phyloP scores from a whole-genome alignment of 2,113 vertebrate species.

The Anolis sagrei region DNA sequence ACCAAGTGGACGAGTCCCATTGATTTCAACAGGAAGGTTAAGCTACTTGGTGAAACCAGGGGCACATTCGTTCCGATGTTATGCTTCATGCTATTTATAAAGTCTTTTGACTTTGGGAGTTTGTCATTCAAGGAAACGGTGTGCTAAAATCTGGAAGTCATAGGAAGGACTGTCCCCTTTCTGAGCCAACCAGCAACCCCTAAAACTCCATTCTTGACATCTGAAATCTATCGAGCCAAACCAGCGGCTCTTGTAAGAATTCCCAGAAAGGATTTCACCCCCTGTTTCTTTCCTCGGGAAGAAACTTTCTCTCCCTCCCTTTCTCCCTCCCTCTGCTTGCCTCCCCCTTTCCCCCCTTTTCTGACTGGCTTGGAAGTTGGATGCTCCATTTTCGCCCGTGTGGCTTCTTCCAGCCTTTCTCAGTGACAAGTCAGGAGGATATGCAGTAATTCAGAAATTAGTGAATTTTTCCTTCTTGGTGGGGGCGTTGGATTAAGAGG shows the following conservation, averaged over 20 bases:
- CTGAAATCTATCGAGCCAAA: not conserved
- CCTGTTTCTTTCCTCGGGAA: not conserved
- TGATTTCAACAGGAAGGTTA: not conserved
- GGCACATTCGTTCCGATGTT: not conserved
- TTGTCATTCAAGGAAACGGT: not conserved
- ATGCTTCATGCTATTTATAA: too few species aligned
- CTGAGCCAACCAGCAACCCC: not conserved
- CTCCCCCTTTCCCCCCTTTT: not conserved
- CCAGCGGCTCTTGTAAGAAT: rapidly evolving
- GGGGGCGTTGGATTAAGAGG: slow-evolving; percentile 98
- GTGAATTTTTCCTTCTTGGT: slow-evolving; percentile 89
- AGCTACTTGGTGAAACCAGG: too few species aligned
- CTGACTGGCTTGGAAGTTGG: slow-evolving; percentile 60
- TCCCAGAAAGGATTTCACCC: not conserved
- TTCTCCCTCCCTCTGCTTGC: too few species aligned
- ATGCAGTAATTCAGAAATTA: slow-evolving; percentile 87
- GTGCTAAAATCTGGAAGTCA: not conserved
- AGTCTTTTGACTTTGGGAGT: not conserved
- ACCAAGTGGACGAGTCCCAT: not conserved
- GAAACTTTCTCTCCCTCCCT: slow-evolving; percentile 55
- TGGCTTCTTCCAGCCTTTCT: slow-evolving; percentile 75
- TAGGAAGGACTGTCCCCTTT: rapidly evolving
- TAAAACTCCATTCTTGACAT: not conserved
- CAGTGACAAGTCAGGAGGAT: slow-evolving; percentile 85
- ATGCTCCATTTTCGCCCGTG: slow-evolving; percentile 62